A percentile compares a stretch with the other conserved stretches of the same genome.
phyloP scores from a whole-genome alignment of 2,888 invertebrate genomes.

The Drosophila acutilabella region DNA sequence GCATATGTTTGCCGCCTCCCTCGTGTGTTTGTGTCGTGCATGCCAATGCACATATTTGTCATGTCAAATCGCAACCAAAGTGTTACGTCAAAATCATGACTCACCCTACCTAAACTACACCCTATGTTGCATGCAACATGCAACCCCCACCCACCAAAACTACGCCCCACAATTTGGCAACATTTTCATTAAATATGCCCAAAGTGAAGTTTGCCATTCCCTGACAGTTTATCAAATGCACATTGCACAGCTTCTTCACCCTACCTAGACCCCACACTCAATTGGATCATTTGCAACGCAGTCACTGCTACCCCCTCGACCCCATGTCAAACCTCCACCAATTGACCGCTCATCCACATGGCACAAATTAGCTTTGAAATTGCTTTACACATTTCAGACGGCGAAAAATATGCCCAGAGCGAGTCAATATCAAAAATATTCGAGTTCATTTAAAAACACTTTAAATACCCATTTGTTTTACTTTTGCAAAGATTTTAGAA shows the following conservation, averaged over 20 bases:
- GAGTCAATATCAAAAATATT: background rate
- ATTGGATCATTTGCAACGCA: conserved; percentile 24
- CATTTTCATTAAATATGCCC: conserved; percentile 83
- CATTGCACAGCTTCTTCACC: conserved; percentile 48
- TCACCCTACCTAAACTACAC: background rate
- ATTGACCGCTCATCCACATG: conserved; percentile 48
- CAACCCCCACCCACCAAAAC: conserved; percentile 2
- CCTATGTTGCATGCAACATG: background rate
- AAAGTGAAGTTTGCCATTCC: conserved; percentile 82
- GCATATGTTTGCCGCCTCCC: conserved; percentile 38
- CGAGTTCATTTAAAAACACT: conserved; percentile 15
- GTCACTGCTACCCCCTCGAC: too few relatives aligned
- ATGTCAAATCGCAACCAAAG: conserved; percentile 82
- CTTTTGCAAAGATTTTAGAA: background rate
- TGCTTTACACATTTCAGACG: conserved; percentile 71
- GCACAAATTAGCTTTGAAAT: conserved; percentile 76
- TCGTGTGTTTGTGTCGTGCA: conserved; percentile 64
- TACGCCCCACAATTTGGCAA: conserved; percentile 66
- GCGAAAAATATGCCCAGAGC: conserved; percentile 36
- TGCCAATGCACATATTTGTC: conserved; percentile 81
- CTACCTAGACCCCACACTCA: background rate
- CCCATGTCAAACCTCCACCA: background rate
- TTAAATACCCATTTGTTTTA: conserved; percentile 2
- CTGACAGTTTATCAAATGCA: conserved; percentile 80
- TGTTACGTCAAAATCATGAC: conserved; percentile 80